Percentiles rank a stretch among this genome's conserved stretches.
phyloP scores from a whole-genome alignment of 2,797 vertebrate genomes.

The Spinus pinus region DNA sequence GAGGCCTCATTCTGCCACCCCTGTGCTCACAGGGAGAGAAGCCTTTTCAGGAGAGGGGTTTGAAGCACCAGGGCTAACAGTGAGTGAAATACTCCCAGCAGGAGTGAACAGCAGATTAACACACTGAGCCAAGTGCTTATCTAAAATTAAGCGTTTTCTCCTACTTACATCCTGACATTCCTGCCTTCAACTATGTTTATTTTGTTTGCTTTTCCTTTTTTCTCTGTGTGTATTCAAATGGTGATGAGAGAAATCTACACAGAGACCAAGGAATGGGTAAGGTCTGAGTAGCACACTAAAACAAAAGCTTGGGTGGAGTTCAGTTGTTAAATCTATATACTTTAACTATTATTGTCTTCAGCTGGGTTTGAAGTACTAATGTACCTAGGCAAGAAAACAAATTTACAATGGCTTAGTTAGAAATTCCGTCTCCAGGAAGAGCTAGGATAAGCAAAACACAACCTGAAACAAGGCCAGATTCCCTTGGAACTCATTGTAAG shows the following conservation, averaged over 20 bases:
- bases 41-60: background rate
- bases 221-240: background rate
- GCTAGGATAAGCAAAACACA: background rate
- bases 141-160: slow-evolving; percentile 10
- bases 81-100: background rate
- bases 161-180: background rate
- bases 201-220: background rate
- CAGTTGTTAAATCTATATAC: background rate
- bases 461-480: background rate
- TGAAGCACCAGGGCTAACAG: rapidly evolving
- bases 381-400: slow-evolving; percentile 10
- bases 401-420: background rate
- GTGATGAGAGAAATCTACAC: background rate
- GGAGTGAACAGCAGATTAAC: background rate
- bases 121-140: background rate
- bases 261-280: background rate
- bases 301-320: slow-evolving; percentile 31
- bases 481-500: background rate
- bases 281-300: background rate
- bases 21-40: background rate
- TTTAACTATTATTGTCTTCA: background rate
- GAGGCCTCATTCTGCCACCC: slow-evolving; percentile 7
- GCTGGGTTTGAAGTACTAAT: background rate
- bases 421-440: slow-evolving; percentile 14
- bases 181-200: background rate